Conservation (phyloP, 2,113 vertebrate species). For the Pseudorectes ferrugineus region DNA sequence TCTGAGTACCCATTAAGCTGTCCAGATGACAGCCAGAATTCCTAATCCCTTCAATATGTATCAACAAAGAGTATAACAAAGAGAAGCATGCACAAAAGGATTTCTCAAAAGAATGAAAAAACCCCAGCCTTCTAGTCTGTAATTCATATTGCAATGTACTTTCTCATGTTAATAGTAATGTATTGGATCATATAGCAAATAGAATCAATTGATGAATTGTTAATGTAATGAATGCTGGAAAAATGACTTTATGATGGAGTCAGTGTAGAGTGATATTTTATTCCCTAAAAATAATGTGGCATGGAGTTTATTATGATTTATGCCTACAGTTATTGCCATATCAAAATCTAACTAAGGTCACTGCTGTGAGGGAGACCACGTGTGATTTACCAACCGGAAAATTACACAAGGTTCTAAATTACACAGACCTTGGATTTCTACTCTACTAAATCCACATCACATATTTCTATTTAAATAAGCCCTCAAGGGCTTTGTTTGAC, state of each 20-base stretch:
- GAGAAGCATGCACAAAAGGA: background rate
- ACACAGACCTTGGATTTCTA: conserved; percentile 33
- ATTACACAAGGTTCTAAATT: conserved; percentile 30
- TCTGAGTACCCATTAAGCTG: background rate
- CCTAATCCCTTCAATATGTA: background rate
- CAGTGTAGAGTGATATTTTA: background rate
- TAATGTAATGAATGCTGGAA: background rate
- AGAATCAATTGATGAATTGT: background rate
- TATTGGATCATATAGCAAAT: background rate
- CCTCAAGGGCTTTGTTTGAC: background rate
- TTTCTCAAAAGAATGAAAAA: background rate
- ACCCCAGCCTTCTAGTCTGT: background rate
- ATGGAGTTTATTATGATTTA: background rate
- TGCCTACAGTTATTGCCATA: background rate
- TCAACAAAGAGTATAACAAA: background rate
- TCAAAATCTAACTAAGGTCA: background rate
- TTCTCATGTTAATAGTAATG: background rate
- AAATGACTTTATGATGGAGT: background rate
- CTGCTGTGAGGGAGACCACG: background rate
- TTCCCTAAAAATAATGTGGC: background rate
- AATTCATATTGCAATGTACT: background rate
- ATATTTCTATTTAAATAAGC: conserved; percentile 18
- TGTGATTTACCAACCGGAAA: conserved; percentile 9
- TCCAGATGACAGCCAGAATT: background rate
- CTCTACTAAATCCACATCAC: background rate